Conservation (phyloP, 2,797 vertebrate genomes). For the Myripristis jacobus region DNA sequence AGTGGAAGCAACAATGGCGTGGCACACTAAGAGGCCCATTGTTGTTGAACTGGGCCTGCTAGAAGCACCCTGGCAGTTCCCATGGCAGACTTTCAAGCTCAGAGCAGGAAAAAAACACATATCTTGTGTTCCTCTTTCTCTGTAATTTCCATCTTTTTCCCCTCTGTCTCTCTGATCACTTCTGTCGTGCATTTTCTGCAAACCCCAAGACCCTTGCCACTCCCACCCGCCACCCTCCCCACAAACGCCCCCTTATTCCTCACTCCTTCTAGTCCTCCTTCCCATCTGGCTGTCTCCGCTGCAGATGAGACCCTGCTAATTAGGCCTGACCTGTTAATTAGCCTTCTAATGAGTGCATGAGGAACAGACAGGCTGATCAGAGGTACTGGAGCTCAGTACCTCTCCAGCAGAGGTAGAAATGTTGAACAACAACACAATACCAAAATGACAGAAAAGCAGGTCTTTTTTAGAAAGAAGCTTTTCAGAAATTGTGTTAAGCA, state of each 20-base stretch:
- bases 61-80: slow-evolving; percentile 20
- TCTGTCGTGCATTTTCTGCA: slow-evolving; percentile 26
- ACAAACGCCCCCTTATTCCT: background rate
- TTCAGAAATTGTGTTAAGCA: too few species aligned
- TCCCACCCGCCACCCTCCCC: slow-evolving; percentile 40
- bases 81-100: slow-evolving; percentile 30
- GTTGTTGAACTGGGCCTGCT: slow-evolving; percentile 30
- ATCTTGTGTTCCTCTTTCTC: slow-evolving; percentile 16
- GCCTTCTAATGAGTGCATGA: slow-evolving; percentile 67
- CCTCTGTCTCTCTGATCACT: background rate
- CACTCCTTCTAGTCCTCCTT: slow-evolving; percentile 44
- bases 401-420: slow-evolving; percentile 6
- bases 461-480: too few species aligned
- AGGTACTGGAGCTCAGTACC: slow-evolving; percentile 44
- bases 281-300: slow-evolving; percentile 71
- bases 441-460: background rate
- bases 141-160: slow-evolving; percentile 7
- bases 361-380: slow-evolving; percentile 65
- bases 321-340: slow-evolving; percentile 82
- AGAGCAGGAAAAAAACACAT: slow-evolving; percentile 12
- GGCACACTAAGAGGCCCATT: slow-evolving; percentile 19
- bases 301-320: slow-evolving; percentile 80
- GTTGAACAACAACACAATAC: slow-evolving; percentile 30
- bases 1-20: slow-evolving; percentile 53
- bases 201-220: slow-evolving; percentile 36